Conservation (phyloP, 2,888 invertebrate species). For the Xestia ashworthii region DNA sequence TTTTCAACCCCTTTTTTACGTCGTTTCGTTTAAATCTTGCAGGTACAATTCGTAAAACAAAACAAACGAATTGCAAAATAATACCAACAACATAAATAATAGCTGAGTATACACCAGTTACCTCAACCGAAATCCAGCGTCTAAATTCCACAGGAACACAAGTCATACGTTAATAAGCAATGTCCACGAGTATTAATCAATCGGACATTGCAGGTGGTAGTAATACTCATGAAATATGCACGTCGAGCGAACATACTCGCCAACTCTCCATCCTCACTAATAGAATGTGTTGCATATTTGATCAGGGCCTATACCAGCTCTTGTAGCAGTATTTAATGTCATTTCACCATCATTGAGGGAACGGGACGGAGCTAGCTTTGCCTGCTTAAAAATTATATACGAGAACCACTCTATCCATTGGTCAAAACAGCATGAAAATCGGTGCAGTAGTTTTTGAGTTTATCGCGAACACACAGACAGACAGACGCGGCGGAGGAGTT, state of each 20-base stretch:
- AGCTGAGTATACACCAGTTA: background rate
- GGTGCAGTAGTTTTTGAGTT: no score
- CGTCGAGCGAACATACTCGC: slow-evolving; percentile 26
- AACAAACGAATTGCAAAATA: background rate
- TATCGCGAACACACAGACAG: no score
- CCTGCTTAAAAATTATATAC: no score
- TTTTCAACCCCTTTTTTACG: no score
- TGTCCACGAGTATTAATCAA: slow-evolving; percentile 52
- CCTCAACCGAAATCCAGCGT: background rate
- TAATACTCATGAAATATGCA: slow-evolving; percentile 65
- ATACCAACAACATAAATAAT: background rate
- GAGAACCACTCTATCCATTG: no score
- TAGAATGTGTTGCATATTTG: slow-evolving; percentile 70
- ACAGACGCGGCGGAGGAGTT: no score
- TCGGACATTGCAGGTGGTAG: slow-evolving; percentile 32
- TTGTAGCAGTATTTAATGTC: background rate
- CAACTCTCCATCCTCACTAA: slow-evolving; percentile 43
- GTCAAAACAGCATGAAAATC: no score
- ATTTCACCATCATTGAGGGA: background rate
- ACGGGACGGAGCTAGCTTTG: background rate
- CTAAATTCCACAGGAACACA: slow-evolving; percentile 14
- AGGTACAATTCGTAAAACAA: background rate
- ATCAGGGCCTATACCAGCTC: slow-evolving; percentile 37
- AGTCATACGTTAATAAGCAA: slow-evolving; percentile 45
- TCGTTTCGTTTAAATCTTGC: background rate